A percentile compares a stretch with the other conserved stretches of the same genome.
Evolutionary conservation across 2,888 invertebrate species (phyloP).

Genomic region (Drosophila nr. perissopoda): DNA sequence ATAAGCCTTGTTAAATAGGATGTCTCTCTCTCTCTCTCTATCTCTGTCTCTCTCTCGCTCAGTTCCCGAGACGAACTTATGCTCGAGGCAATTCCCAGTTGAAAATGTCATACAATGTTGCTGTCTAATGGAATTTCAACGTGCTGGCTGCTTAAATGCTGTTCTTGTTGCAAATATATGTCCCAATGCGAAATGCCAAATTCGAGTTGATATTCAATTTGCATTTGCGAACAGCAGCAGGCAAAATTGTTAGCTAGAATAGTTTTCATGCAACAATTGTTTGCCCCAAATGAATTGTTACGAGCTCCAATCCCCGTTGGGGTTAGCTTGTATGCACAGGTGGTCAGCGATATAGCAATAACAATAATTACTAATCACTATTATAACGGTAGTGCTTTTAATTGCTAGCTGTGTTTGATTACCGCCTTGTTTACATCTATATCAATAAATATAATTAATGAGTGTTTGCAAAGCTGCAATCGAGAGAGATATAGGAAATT

Average conservation of each 20-base stretch:
- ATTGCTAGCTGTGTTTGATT: conserved; percentile 64
- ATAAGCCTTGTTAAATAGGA: not conserved
- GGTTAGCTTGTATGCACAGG: conserved; percentile 55
- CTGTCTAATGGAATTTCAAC: conserved; percentile 32
- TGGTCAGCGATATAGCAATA: conserved; percentile 37
- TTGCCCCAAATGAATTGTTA: conserved; percentile 29
- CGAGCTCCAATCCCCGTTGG: conserved; percentile 23
- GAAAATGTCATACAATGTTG: conserved; percentile 3
- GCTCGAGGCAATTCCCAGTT: conserved; percentile 15
- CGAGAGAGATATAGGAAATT: conserved; percentile 30
- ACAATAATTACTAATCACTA: conserved; percentile 35
- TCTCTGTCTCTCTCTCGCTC: not conserved
- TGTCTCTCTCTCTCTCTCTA: not conserved
- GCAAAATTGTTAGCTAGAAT: conserved; percentile 13
- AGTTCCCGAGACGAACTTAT: not conserved
- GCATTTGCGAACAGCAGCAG: conserved; percentile 9
- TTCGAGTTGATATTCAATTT: conserved; percentile 15
- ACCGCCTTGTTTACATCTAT: conserved; percentile 46
- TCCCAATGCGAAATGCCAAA: not conserved
- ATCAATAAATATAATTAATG: conserved; percentile 50
- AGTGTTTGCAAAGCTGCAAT: conserved; percentile 48
- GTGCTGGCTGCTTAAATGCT: conserved; percentile 24
- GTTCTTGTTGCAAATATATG: not conserved
- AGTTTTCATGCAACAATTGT: conserved; percentile 36
- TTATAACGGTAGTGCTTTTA: conserved; percentile 63